Evolutionary conservation across 1,140 invertebrate genomes (phyloP), one percentile per base, ranked within the genome.

Genomic region (Phenacoccus solenopsis): DNA sequence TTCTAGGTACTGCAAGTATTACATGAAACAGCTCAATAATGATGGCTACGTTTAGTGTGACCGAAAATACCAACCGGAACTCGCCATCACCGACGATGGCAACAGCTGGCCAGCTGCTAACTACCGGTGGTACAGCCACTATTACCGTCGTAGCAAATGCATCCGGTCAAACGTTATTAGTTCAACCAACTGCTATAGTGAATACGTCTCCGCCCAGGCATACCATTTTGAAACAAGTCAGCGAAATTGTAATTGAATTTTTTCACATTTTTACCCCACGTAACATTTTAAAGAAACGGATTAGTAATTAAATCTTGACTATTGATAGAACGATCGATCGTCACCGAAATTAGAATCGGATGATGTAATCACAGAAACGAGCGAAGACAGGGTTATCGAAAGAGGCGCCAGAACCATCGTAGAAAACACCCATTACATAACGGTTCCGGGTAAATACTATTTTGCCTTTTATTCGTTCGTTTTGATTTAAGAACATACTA

Each of bases 381-480:
- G 27, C 30, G 67, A 35, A 28, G 67, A 68, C 30, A 25, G 27
- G 30, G 32, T 35, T 28, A 68, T 28, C 32, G 67, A 35, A 28
- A 28, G 32, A 68, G 67, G 32, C 1, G 27, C 28, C 20, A 21
- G 67, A 68, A 68, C 67, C 1, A 74, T 75, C 25, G 75, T 75
- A 2, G 80, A 78, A 67, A 81, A 81, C 20, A 80, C 81, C 13
- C 82, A 83, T 70, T 82, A 81, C 69, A 82, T 82, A 64, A 82
- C 81, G 68, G 82, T 83, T 67, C 81, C 82, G 77, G 82, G 82
- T 82, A 76, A 73, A 70, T 71, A 5, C n/a, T 28, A 30, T 7
- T 61, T 57, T 28, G 70, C 49, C 67, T 71, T 61, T 25, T 38
- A 28, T 56, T 30, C 32, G 56, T 30, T 24, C 32, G 67, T 61